Evolutionary conservation across 2,113 vertebrate genomes (phyloP).

Genomic region (Hemiprocne comata): DNA sequence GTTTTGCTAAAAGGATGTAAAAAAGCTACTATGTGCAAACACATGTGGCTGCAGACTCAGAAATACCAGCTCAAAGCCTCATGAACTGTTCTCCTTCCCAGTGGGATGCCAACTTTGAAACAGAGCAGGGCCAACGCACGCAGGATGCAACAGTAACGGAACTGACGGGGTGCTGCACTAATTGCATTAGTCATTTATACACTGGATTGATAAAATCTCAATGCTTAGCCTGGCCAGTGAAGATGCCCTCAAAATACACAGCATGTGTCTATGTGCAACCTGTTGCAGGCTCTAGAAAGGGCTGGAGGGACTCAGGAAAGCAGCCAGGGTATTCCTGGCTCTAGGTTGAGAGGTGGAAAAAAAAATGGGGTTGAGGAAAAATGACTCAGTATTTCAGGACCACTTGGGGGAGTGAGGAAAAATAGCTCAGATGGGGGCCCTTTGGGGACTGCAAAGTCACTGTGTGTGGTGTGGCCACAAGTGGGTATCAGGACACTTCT

Average conservation of each 20-base stretch:
- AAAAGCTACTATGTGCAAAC: neutral
- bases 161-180: neutral
- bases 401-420: neutral
- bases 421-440: neutral
- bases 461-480: fast-evolving
- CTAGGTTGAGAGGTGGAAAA: neutral
- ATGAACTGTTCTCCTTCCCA: neutral
- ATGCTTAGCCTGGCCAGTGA: neutral
- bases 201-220: neutral
- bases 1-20: neutral
- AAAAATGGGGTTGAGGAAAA: neutral
- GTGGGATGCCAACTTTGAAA: neutral
- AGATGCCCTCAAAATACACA: neutral
- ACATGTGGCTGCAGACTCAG: neutral
- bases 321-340: neutral
- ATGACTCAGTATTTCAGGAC: neutral
- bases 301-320: neutral
- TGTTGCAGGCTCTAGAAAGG: neutral
- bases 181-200: neutral
- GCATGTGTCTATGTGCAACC: fast-evolving
- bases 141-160: neutral
- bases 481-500: neutral
- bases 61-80: neutral
- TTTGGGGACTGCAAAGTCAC: neutral
- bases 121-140: neutral